phyloP scores from a whole-genome alignment of 2,888 invertebrate genomes.

The Drosophila fungiperda region DNA sequence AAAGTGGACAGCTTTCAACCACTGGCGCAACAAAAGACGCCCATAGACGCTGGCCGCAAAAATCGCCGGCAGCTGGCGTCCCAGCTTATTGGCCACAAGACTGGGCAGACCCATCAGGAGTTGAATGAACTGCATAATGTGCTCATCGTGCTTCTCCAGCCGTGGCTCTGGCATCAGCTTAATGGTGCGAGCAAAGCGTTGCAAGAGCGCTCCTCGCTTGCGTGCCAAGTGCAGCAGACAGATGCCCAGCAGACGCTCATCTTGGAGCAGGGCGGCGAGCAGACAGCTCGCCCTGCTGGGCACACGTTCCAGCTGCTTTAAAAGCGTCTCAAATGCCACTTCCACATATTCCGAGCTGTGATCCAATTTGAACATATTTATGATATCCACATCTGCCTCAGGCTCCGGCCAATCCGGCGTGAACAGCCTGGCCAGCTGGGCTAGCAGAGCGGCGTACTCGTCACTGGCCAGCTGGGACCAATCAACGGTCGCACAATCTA shows the following conservation, averaged over 20 bases:
- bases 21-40: constrained; percentile 87
- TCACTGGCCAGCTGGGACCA: constrained; percentile 85
- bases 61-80: constrained; percentile 86
- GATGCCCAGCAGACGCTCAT: constrained; percentile 72
- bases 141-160: constrained; percentile 69
- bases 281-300: constrained; percentile 55
- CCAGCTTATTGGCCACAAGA: constrained; percentile 89
- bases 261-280: constrained; percentile 65
- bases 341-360: constrained; percentile 76
- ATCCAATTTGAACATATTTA: constrained; percentile 81
- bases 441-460: constrained; percentile 86
- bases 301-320: constrained; percentile 51
- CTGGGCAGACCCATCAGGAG: constrained; percentile 89
- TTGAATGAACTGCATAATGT: constrained; percentile 87
- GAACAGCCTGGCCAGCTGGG: constrained; percentile 85
- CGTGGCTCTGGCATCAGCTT: constrained; percentile 59
- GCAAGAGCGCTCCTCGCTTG: constrained; percentile 53
- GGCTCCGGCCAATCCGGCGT: constrained; percentile 87
- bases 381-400: constrained; percentile 49
- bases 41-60: constrained; percentile 88
- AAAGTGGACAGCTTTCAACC: constrained; percentile 88
- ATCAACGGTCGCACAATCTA: constrained; percentile 85
- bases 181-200: constrained; percentile 63
- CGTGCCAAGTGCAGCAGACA: constrained; percentile 74
- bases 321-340: constrained; percentile 69